These are phyloP conservation scores for Mirounga angustirostris DNA, from an alignment of 2,113 vertebrate genomes.

Conservation along the genomic window DNA sequence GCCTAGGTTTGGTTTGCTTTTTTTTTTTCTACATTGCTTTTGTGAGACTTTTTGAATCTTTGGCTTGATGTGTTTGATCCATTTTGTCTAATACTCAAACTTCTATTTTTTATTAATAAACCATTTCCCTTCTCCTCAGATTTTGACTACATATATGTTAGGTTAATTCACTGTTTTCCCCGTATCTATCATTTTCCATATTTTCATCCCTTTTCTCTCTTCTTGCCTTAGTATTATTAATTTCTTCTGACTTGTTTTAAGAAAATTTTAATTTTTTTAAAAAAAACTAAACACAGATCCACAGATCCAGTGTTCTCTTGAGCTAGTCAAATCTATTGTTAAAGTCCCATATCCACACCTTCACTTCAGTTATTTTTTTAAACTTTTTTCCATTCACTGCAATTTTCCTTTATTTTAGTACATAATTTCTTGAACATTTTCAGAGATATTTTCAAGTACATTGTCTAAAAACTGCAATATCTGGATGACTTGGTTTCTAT, in stretches of 20 bases:
- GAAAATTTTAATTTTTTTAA: not conserved
- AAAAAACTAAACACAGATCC: not conserved
- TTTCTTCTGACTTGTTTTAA: not conserved
- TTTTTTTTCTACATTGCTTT: not conserved
- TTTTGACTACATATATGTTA: not conserved
- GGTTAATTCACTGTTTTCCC: not conserved
- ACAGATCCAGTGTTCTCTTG: not conserved
- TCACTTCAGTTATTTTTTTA: not conserved
- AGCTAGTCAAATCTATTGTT: not conserved
- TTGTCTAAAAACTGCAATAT: not conserved
- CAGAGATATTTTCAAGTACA: not conserved
- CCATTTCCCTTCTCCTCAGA: not conserved
- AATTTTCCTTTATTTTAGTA: not conserved
- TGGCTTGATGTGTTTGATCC: not conserved
- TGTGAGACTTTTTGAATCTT: not conserved
- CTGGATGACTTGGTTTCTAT: not conserved
- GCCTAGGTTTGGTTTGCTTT: not conserved
- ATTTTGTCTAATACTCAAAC: not conserved
- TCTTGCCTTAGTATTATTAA: not conserved
- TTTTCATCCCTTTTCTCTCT: not conserved
- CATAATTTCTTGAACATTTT: not conserved
- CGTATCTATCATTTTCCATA: not conserved
- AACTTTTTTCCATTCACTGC: not conserved
- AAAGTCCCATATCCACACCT: not conserved
- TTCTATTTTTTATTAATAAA: not conserved